These are phyloP conservation scores for Picathartes gymnocephalus DNA, from an alignment of 2,113 vertebrate genomes.

Conservation along the genomic window DNA sequence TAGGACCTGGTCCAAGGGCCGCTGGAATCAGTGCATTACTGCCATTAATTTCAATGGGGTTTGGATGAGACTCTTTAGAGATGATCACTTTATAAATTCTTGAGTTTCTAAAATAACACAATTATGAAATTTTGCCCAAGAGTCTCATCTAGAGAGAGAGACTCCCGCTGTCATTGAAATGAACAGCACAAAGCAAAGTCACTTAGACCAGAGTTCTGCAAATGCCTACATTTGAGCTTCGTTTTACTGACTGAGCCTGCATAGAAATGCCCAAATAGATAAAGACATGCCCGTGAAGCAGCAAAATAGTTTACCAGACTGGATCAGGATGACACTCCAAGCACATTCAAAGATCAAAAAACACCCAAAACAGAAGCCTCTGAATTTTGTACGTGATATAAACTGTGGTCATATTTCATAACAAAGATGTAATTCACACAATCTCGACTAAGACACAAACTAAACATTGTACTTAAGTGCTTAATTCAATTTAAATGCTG, in stretches of 20 bases:
- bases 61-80: not conserved
- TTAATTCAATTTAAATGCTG: not conserved
- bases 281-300: not conserved
- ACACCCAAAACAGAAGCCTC: not conserved
- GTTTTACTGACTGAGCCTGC: not conserved
- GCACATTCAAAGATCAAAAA: not conserved
- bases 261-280: not conserved
- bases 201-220: not conserved
- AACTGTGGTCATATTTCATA: not conserved
- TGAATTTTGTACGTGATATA: not conserved
- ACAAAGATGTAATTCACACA: not conserved
- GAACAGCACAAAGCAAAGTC: not conserved
- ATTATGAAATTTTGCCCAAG: not conserved
- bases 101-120: not conserved
- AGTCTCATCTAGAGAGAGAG: not conserved
- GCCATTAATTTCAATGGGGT: conserved; percentile 30
- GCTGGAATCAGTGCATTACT: conserved; percentile 9
- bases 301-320: not conserved
- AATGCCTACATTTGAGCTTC: not conserved
- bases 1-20: not conserved
- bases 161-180: not conserved
- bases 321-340: not conserved
- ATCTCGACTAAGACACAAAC: not conserved
- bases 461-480: not conserved
- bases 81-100: conserved; percentile 5